Evolutionary conservation across 2,113 vertebrate species (phyloP).

Genomic region (Ascaphus truei): DNA sequence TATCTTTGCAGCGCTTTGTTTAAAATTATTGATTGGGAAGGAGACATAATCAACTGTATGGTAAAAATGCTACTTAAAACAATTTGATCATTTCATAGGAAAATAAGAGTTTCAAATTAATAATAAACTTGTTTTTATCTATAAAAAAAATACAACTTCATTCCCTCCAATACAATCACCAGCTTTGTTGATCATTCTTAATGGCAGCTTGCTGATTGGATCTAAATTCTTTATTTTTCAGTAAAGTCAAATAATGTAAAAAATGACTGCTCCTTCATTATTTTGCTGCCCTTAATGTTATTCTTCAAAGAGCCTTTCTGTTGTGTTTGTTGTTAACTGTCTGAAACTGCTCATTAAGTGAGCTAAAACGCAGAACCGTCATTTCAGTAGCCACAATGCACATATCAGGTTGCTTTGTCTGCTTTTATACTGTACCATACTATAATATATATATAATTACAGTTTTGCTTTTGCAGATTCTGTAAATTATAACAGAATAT

Average conservation of each 20-base stretch:
- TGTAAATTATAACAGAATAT: background rate
- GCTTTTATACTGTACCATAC: no score
- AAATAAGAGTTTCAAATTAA: slow-evolving; percentile 11
- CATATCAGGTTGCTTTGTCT: background rate
- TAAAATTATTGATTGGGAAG: background rate
- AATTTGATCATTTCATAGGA: slow-evolving; percentile 1
- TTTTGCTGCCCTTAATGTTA: background rate
- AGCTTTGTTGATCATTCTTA: slow-evolving; percentile 26
- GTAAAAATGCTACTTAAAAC: background rate
- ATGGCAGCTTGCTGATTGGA: slow-evolving; percentile 10
- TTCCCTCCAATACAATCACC: background rate
- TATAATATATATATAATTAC: no score
- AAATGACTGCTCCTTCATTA: background rate
- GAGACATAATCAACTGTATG: background rate
- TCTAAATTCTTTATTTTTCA: slow-evolving; percentile 3
- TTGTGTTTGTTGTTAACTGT: slow-evolving; percentile 8
- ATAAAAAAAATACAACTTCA: background rate
- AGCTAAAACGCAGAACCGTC: no score
- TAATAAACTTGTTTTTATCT: no score
- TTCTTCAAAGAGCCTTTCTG: no score
- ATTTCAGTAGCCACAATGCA: background rate
- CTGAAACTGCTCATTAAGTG: background rate
- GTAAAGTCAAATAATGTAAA: slow-evolving; percentile 5
- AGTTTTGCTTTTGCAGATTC: no score
- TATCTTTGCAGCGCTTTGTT: no score